Evolutionary conservation across 2,797 vertebrate genomes (phyloP).

Genomic region (Pseudochaenichthys georgianus): DNA sequence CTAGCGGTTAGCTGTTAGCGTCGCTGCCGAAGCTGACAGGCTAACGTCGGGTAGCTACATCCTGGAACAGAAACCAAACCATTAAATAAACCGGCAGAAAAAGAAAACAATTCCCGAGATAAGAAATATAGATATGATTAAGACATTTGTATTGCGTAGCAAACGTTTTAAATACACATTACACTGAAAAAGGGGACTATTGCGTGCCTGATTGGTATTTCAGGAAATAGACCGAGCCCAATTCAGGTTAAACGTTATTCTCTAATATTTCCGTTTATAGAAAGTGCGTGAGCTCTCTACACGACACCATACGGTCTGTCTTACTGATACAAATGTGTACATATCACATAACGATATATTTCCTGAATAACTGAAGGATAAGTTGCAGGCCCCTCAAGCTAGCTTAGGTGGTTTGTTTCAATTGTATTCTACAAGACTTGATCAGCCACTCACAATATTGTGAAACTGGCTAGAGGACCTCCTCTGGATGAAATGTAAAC

Average conservation of each 20-base stretch:
- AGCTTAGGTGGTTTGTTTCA: slow-evolving; percentile 12
- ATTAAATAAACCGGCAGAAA: background rate
- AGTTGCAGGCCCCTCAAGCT: slow-evolving; percentile 12
- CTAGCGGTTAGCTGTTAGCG: slow-evolving; percentile 45
- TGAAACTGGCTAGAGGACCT: background rate
- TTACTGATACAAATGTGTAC: background rate
- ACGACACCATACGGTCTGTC: too few relatives aligned
- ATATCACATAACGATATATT: accelerated
- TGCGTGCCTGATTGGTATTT: slow-evolving; percentile 9
- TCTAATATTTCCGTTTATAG: background rate
- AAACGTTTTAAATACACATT: background rate
- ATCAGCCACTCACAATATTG: background rate
- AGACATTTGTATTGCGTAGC: accelerated
- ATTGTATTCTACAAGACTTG: background rate
- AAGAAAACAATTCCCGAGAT: accelerated
- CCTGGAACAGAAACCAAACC: slow-evolving; percentile 1
- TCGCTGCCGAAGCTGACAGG: slow-evolving; percentile 23
- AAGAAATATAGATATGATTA: accelerated
- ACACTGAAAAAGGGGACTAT: background rate
- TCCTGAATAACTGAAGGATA: background rate
- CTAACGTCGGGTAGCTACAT: slow-evolving; percentile 43
- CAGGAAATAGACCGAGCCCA: slow-evolving; percentile 76
- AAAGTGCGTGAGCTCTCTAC: background rate
- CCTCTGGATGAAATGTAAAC: background rate
- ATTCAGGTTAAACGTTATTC: background rate